phyloP scores from a whole-genome alignment of 2,113 vertebrate species.

The Oreochromis niloticus region DNA sequence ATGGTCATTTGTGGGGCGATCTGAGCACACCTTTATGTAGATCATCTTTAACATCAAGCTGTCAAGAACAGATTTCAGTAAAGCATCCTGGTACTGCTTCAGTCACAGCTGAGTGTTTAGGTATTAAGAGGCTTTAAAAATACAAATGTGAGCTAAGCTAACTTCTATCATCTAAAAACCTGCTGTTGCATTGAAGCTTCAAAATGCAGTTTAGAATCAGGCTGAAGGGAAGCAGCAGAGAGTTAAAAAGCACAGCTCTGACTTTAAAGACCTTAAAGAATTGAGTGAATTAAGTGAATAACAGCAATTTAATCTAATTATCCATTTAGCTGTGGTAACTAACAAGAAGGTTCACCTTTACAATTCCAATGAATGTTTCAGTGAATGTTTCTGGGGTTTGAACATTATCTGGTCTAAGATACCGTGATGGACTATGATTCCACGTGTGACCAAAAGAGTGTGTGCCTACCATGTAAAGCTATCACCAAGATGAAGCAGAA shows the following conservation, averaged over 20 bases:
- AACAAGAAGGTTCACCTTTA: background rate
- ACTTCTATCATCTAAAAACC: background rate
- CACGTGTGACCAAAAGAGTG: background rate
- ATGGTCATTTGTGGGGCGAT: background rate
- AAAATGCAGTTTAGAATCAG: background rate
- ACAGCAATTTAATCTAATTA: background rate
- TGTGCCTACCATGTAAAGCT: background rate
- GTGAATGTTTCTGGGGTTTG: background rate
- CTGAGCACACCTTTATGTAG: background rate
- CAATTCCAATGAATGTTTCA: background rate
- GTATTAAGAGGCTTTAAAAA: too few species aligned
- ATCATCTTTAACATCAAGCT: background rate
- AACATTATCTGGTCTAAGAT: background rate
- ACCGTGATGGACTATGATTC: background rate
- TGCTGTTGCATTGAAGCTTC: background rate
- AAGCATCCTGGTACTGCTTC: rapidly evolving
- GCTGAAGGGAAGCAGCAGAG: background rate
- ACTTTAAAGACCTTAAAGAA: background rate
- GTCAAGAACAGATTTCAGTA: background rate
- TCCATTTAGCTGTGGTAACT: background rate
- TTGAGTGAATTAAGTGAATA: background rate
- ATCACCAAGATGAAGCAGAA: background rate
- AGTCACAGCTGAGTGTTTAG: too few species aligned
- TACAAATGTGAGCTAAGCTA: too few species aligned
- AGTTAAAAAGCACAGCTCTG: background rate